These are phyloP conservation scores for Mus musculus DNA, from an alignment of 2,113 vertebrate species.

Conservation along the genomic window GRCm39 chr6:147634501-147635000, in stretches of 20 bases:
- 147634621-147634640: background rate
- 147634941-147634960: background rate
- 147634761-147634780: slow-evolving; percentile 4
- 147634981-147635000: background rate
- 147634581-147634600: background rate
- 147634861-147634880: background rate
- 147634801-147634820: background rate
- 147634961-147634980: background rate
- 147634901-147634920: too few relatives aligned
- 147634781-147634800: background rate
- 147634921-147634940: background rate
- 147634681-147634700: background rate
- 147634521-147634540: background rate
- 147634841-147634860: background rate
- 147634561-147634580: background rate
- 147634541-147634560: background rate
- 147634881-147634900: background rate
- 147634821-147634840: background rate
- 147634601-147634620: background rate
- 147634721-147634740: background rate
- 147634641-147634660: background rate
- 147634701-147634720: background rate
- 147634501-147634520: background rate
- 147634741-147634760: background rate
- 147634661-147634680: background rate